These are phyloP conservation scores for Cyphomyrus plagiostoma DNA, from an alignment of 2,113 vertebrate genomes.

Conservation along the genomic window DNA sequence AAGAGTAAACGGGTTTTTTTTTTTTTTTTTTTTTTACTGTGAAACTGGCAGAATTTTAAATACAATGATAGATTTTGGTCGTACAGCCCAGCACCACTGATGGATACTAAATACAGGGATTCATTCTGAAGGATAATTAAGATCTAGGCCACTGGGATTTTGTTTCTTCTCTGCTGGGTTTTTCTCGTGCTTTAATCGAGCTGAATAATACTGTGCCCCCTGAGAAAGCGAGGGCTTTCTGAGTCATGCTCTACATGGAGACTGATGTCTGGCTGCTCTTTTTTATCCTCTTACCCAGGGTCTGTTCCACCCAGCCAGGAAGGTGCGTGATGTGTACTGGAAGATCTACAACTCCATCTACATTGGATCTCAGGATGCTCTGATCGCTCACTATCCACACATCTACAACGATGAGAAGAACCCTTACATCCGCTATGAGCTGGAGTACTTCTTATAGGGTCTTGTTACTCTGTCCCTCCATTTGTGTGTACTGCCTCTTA, in stretches of 20 bases:
- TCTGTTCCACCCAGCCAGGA: constrained; percentile 93
- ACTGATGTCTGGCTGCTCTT: neutral
- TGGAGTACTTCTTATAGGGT: constrained; percentile 86
- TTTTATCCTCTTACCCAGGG: constrained; percentile 59
- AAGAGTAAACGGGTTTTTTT: neutral
- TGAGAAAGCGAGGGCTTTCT: neutral
- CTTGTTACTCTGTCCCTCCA: constrained; percentile 12
- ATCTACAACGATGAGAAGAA: constrained; percentile 99
- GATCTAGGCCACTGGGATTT: neutral
- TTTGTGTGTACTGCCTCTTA: neutral
- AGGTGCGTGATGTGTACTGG: constrained; percentile 98
- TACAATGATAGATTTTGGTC: neutral
- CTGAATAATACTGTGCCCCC: neutral
- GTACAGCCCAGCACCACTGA: neutral
- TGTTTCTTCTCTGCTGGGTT: neutral
- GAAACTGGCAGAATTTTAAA: neutral
- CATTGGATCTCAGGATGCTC: constrained; percentile 94
- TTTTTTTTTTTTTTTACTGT: neutral
- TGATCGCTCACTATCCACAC: constrained; percentile 93
- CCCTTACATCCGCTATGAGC: constrained; percentile 89
- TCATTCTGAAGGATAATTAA: neutral
- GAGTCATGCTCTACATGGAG: neutral
- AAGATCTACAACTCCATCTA: constrained; percentile 99
- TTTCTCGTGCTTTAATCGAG: neutral
- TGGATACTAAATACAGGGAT: neutral